Evolutionary conservation across 2,113 vertebrate genomes (phyloP), one percentile per base, ranked within the genome.

Genomic region (Heterotis niloticus): DNA sequence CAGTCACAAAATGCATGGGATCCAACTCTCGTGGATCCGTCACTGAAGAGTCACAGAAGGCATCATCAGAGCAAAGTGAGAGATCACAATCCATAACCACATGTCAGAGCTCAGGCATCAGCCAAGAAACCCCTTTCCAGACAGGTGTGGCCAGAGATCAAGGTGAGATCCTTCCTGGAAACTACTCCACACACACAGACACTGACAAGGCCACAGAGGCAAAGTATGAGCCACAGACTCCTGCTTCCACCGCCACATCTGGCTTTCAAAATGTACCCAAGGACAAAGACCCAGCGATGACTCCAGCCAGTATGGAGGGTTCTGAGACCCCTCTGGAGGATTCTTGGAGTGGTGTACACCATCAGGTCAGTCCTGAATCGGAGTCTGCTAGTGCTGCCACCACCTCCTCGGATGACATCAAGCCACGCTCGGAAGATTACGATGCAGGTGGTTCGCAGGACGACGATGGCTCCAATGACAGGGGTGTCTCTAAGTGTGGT

Each of bases 401-500:
- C 64, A 99, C 98, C 0, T 99, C 98, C 62, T 99, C 98, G 0
- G 97, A 99, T 57, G 98, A 99, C 84, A 98, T 99, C 86, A 99
- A 99, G 87, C 98, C 98, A 34, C 92, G 95, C 79, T 99, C 98
- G 0, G 98, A 99, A 90, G 98, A 99, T 89, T 99, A 99, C 74
- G 98, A 99, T 72, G 98, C 98, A 0, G 97, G 97, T n/a, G 97
- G 97, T 5, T 99, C 98, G 64, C 98, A 99, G 79, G 98, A 99
- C 1, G 98, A 99, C 12, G 97, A 98, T 84, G 95, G 95, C 82
- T 96, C 95, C 75, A 95, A 96, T 9, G 96, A 96, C 80, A 90
- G 95, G 66, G 96, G 95, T 0, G 89, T 94, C 76, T 98, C 96
- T 83, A 99, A 96, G 83, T 98, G 97, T n/a, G 94, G 98, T 85